phyloP scores from a whole-genome alignment of 30 jellyfish, hydroid and myxozoan species.

The Morbakka virulenta region DNA sequence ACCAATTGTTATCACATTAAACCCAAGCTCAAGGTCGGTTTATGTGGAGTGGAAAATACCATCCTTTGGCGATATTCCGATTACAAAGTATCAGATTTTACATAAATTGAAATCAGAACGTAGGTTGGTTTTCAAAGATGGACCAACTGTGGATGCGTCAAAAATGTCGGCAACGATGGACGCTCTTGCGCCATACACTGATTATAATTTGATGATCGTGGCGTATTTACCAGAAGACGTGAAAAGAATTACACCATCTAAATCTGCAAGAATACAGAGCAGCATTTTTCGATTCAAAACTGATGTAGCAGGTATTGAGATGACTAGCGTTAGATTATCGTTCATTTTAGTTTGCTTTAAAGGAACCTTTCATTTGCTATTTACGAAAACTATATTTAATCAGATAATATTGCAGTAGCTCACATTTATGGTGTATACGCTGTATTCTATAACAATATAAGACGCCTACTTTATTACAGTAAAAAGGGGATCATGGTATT shows the following conservation, averaged over 20 bases:
- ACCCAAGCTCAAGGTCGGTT: constrained; percentile 44
- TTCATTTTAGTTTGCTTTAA: too few relatives aligned
- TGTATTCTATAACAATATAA: too few relatives aligned
- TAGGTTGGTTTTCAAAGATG: constrained; percentile 29
- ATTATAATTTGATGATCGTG: constrained; percentile 31
- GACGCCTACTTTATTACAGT: too few relatives aligned
- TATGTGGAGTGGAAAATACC: constrained; percentile 36
- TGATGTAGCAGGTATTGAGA: constrained; percentile 42
- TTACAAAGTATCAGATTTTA: constrained; percentile 36
- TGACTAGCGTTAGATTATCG: too few relatives aligned
- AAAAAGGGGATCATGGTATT: too few relatives aligned
- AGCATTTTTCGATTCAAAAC: constrained; percentile 44
- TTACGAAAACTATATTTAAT: too few relatives aligned
- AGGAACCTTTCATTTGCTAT: too few relatives aligned
- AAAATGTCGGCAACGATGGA: constrained; percentile 32
- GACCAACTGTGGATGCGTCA: constrained; percentile 26
- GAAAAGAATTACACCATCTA: constrained; percentile 7
- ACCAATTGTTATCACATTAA: not conserved
- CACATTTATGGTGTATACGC: too few relatives aligned
- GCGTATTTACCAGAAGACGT: constrained; percentile 44
- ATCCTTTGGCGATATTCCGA: constrained; percentile 46
- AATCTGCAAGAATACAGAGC: constrained; percentile 20
- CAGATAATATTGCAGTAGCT: too few relatives aligned
- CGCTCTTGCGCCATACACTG: constrained; percentile 44
- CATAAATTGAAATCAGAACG: constrained; percentile 28